These are phyloP conservation scores for Pycnomerus fuliginosus DNA, from an alignment of 2,888 invertebrate species.

Conservation along the genomic window DNA sequence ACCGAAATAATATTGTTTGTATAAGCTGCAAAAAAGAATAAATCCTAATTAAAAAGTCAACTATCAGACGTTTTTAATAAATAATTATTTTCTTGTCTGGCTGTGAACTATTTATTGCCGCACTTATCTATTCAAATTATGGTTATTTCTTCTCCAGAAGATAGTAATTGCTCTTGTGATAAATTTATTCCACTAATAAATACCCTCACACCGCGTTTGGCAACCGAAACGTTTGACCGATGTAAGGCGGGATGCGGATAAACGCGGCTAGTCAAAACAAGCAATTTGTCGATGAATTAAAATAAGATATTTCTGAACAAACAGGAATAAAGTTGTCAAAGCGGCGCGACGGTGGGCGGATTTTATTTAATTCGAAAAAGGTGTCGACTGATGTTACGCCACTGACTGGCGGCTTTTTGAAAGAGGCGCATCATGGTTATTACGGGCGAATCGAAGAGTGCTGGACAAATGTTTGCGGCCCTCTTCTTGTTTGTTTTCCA, in stretches of 20 bases:
- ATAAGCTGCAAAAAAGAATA: too few relatives aligned
- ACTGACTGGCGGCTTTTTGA: conserved; percentile 23
- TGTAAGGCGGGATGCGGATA: conserved; percentile 3
- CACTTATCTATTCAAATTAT: too few relatives aligned
- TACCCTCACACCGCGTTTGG: too few relatives aligned
- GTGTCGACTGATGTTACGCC: conserved; percentile 9
- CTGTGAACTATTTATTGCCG: too few relatives aligned
- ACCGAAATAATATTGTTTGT: too few relatives aligned
- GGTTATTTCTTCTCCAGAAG: too few relatives aligned
- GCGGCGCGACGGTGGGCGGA: background rate
- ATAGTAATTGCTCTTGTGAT: too few relatives aligned
- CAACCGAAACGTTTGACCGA: conserved; percentile 8
- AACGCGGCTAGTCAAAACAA: conserved; percentile 19
- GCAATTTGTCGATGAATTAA: conserved; percentile 14
- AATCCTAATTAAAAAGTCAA: too few relatives aligned
- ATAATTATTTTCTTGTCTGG: too few relatives aligned
- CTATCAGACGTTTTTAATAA: too few relatives aligned
- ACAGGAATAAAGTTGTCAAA: background rate
- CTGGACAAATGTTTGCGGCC: conserved; percentile 49
- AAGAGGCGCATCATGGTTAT: conserved; percentile 33
- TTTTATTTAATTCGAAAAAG: background rate
- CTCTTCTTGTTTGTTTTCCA: conserved; percentile 42
- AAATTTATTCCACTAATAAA: too few relatives aligned
- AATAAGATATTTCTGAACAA: conserved; percentile 1
- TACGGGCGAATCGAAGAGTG: conserved; percentile 42